Conservation (phyloP, 2,888 invertebrate species). For the Capitulum mitella region DNA sequence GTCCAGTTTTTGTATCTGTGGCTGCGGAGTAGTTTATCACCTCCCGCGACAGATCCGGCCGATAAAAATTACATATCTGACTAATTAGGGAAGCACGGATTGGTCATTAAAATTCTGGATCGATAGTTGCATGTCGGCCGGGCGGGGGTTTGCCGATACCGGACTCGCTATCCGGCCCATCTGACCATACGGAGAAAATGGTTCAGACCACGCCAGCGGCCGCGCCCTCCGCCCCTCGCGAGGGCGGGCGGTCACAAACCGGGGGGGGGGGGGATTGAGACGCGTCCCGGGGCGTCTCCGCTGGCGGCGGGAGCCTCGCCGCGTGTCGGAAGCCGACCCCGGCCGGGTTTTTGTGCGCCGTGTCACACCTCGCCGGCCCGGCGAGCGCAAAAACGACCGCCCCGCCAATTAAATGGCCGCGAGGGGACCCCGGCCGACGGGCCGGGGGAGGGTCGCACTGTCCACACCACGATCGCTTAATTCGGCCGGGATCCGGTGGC, state of each 20-base stretch:
- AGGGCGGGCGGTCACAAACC: neutral
- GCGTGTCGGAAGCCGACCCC: neutral
- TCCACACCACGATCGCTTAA: too few species aligned
- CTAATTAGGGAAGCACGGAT: constrained; percentile 23
- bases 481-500: too few species aligned
- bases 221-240: neutral
- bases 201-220: neutral
- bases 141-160: neutral
- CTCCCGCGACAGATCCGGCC: neutral
- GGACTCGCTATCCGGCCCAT: neutral
- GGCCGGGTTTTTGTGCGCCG: neutral
- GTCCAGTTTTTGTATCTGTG: neutral
- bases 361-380: neutral
- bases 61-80: constrained; percentile 6
- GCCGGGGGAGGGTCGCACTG: too few species aligned
- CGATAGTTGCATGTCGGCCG: constrained; percentile 20
- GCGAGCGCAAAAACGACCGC: neutral
- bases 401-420: neutral
- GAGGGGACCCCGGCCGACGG: neutral
- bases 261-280: neutral
- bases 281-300: neutral
- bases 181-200: neutral
- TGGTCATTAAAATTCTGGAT: constrained; percentile 21
- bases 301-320: too few species aligned
- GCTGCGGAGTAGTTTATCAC: neutral